These are phyloP conservation scores for Seira musarum DNA, from an alignment of 2,888 invertebrate genomes.

Conservation along the genomic window DNA sequence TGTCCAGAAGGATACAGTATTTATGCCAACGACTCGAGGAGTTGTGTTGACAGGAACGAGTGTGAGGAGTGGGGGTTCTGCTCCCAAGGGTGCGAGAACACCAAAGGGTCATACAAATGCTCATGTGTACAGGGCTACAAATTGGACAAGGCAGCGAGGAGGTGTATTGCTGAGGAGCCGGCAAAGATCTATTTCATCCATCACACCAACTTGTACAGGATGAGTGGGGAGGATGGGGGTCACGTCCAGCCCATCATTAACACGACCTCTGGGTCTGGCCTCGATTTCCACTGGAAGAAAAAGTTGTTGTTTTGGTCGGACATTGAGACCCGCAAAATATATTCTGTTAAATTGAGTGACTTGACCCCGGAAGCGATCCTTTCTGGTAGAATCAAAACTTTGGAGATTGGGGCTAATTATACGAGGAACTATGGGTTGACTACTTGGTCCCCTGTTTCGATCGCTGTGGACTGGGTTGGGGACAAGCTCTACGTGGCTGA, in stretches of 20 bases:
- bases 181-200: conserved; percentile 77
- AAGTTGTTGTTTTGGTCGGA: conserved; percentile 93
- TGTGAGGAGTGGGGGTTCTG: conserved; percentile 94
- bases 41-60: conserved; percentile 94
- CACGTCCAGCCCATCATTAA: conserved; percentile 79
- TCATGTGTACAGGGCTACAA: conserved; percentile 86
- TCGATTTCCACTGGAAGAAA: conserved; percentile 86
- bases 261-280: conserved; percentile 87
- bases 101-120: conserved; percentile 86
- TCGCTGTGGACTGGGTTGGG: conserved; percentile 98
- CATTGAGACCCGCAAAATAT: conserved; percentile 79
- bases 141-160: conserved; percentile 75
- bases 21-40: conserved; percentile 83
- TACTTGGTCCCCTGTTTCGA: conserved; percentile 90
- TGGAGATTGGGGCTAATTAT: conserved; percentile 54
- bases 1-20: conserved; percentile 90
- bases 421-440: conserved; percentile 42
- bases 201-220: conserved; percentile 81
- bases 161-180: conserved; percentile 78
- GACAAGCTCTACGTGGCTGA: conserved; percentile 97
- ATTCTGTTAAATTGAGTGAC: conserved; percentile 58
- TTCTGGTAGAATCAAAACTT: conserved; percentile 39
- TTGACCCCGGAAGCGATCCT: conserved; percentile 41
- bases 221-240: conserved; percentile 78
- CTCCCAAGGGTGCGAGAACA: conserved; percentile 94